phyloP scores from a whole-genome alignment of 2,113 vertebrate species.

The Pomatostomus ruficeps region DNA sequence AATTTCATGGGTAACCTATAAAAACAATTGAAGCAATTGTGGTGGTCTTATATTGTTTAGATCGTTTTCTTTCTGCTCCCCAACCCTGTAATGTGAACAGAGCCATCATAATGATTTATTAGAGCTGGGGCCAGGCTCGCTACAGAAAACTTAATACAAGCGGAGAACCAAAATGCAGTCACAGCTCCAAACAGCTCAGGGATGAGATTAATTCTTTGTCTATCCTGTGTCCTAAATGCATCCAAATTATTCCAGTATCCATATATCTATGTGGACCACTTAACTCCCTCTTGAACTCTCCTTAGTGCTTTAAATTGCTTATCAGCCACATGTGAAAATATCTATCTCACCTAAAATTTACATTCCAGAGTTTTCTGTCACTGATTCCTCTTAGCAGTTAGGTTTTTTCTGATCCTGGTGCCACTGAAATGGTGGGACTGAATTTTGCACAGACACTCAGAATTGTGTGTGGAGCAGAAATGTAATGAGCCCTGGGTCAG shows the following conservation, averaged over 20 bases:
- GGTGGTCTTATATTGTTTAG: not conserved
- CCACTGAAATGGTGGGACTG: not conserved
- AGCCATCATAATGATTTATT: not conserved
- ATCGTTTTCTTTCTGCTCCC: not conserved
- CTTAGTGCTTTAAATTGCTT: constrained; percentile 19
- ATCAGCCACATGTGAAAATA: constrained; percentile 20
- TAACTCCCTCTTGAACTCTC: constrained; percentile 57
- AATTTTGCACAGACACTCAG: not conserved
- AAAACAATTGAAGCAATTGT: not conserved
- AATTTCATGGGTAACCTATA: not conserved
- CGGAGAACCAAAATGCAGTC: constrained; percentile 7
- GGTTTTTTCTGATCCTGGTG: not conserved
- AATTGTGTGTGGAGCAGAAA: not conserved
- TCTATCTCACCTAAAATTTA: constrained; percentile 6
- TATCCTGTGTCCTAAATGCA: not conserved
- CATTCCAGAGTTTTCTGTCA: not conserved
- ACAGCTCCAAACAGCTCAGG: constrained; percentile 3
- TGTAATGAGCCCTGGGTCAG: not conserved
- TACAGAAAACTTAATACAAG: not conserved
- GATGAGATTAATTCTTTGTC: constrained; percentile 5
- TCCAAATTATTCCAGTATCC: constrained; percentile 29
- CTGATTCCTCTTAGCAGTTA: not conserved
- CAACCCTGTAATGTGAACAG: not conserved
- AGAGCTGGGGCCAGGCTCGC: not conserved
- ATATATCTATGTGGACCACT: constrained; percentile 11